phyloP scores from a whole-genome alignment of 37 sponge, comb jelly and placozoan species.

The Theonella swinhoei region DNA sequence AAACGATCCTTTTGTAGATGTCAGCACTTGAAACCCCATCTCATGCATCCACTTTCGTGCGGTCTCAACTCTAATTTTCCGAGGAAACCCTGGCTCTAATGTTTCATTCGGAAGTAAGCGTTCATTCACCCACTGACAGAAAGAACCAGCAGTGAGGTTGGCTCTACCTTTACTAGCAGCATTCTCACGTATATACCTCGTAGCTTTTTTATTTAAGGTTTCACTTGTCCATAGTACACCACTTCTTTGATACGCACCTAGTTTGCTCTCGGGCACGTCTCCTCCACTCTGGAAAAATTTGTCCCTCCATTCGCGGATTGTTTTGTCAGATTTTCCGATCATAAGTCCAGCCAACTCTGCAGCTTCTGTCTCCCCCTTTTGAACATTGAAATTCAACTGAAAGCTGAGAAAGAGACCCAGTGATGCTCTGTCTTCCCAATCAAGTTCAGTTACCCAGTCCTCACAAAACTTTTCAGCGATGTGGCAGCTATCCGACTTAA shows the following conservation, averaged over 20 bases:
- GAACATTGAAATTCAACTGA: conserved; percentile 8
- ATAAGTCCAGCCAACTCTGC: conserved; percentile 61
- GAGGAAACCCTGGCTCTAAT: conserved; percentile 45
- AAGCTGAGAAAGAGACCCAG: conserved; percentile 52
- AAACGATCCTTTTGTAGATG: conserved; percentile 33
- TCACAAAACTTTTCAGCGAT: conserved; percentile 39
- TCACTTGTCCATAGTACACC: conserved; percentile 47
- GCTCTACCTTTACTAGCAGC: conserved; percentile 33
- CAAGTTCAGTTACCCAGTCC: conserved; percentile 36
- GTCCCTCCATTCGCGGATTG: conserved; percentile 45
- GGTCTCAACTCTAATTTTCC: conserved; percentile 47
- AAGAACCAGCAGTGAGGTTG: conserved; percentile 33
- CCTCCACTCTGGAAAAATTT: conserved; percentile 27
- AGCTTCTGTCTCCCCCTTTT: conserved; percentile 31
- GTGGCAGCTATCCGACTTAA: conserved; percentile 31
- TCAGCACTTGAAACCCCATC: conserved; percentile 55
- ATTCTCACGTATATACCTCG: conserved; percentile 28
- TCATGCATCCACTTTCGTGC: conserved; percentile 53
- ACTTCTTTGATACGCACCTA: conserved; percentile 46
- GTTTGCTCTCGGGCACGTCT: conserved; percentile 27
- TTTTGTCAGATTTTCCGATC: conserved; percentile 44
- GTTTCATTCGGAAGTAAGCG: conserved; percentile 26
- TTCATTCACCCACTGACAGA: conserved; percentile 65
- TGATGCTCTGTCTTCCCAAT: conserved; percentile 29
- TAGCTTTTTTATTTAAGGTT: conserved; percentile 39